phyloP scores from a whole-genome alignment of 2,888 invertebrate genomes.

The Arctia plantaginis region DNA sequence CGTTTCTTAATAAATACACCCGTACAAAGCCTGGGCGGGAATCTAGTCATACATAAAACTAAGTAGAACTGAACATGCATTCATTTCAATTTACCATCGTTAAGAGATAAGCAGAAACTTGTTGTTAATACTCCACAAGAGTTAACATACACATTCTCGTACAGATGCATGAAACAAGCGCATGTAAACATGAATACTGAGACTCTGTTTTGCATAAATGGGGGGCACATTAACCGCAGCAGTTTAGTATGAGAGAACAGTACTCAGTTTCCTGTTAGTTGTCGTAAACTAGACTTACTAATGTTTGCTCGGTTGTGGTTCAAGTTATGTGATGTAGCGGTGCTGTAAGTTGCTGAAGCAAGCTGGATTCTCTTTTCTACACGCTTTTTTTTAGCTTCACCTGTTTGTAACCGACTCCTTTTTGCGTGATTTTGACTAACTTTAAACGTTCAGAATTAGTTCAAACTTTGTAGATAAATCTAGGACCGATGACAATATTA shows the following conservation, averaged over 20 bases:
- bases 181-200: conserved; percentile 31
- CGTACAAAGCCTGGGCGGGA: background rate
- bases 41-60: background rate
- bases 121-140: background rate
- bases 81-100: conserved; percentile 2
- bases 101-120: conserved; percentile 6
- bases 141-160: conserved; percentile 7
- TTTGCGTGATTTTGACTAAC: too few species aligned
- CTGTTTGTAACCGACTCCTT: too few species aligned
- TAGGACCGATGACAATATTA: too few species aligned
- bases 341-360: background rate
- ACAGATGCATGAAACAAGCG: conserved; percentile 8
- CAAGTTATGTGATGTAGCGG: conserved; percentile 15
- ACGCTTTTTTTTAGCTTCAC: too few species aligned
- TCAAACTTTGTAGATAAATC: too few species aligned
- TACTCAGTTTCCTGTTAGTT: conserved; percentile 51
- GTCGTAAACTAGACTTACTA: conserved; percentile 52
- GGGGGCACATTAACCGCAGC: conserved; percentile 44
- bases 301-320: conserved; percentile 38
- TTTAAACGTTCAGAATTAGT: too few species aligned
- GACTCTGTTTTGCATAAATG: conserved; percentile 47
- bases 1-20: background rate
- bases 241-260: conserved; percentile 50
- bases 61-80: background rate
- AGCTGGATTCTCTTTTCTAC: background rate